A percentile compares a stretch with the other conserved stretches of the same genome.
These are phyloP conservation scores for Eidolon helvum DNA, from an alignment of 2,113 vertebrate species.

Conservation along the genomic window DNA sequence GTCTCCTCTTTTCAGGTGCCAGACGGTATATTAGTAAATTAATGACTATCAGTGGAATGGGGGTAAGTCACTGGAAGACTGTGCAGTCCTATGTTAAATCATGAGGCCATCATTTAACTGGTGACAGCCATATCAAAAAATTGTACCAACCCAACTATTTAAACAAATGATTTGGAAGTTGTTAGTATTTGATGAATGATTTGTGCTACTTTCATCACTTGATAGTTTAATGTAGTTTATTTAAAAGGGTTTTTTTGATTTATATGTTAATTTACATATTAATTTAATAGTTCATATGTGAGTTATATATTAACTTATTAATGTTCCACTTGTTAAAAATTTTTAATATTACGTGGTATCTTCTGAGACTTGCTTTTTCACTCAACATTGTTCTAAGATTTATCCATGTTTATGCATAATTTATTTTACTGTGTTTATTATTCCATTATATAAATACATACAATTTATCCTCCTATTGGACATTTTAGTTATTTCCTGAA, in stretches of 20 bases:
- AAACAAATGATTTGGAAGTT: neutral
- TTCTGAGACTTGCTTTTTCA: slow-evolving; percentile 34
- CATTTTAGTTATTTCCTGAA: neutral
- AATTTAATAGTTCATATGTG: neutral
- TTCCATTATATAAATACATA: neutral
- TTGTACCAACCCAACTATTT: neutral
- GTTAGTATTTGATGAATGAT: neutral
- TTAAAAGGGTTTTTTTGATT: neutral
- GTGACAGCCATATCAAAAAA: neutral
- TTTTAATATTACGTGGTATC: neutral
- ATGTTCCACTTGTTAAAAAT: neutral
- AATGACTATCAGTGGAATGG: neutral
- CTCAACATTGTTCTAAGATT: neutral
- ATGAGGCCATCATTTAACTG: neutral
- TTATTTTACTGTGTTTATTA: neutral
- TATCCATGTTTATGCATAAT: neutral
- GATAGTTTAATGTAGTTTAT: neutral
- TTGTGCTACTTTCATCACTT: neutral
- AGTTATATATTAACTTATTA: neutral
- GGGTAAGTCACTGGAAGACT: neutral
- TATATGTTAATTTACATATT: neutral
- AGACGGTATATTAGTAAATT: neutral
- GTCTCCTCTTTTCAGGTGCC: neutral
- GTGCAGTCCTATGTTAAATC: neutral
- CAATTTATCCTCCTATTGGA: neutral